These are phyloP conservation scores for Drosophila robusta DNA, from an alignment of 2,888 invertebrate species.

Conservation along the genomic window DNA sequence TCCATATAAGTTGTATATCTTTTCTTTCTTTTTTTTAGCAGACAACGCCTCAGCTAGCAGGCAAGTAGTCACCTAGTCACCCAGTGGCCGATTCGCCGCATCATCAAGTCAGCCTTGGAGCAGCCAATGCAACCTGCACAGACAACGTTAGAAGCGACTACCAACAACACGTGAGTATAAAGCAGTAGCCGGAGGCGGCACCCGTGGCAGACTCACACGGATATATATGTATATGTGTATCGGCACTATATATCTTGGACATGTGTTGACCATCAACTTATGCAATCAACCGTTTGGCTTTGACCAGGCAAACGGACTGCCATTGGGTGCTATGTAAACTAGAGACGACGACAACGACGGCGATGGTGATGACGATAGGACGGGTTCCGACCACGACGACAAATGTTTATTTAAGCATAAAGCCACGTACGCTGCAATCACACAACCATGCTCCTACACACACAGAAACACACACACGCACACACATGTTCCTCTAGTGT, in stretches of 20 bases:
- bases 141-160: constrained; percentile 69
- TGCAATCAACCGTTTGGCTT: constrained; percentile 81
- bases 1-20: constrained; percentile 11
- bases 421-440: constrained; percentile 69
- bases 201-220: constrained; percentile 1
- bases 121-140: constrained; percentile 75
- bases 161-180: constrained; percentile 68
- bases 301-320: constrained; percentile 70
- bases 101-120: constrained; percentile 49
- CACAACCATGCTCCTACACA: constrained; percentile 33
- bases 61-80: constrained; percentile 27
- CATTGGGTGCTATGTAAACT: constrained; percentile 74
- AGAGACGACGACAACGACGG: constrained; percentile 15
- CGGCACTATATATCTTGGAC: constrained; percentile 71
- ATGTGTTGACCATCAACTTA: constrained; percentile 80
- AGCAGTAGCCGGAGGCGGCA: constrained; percentile 20
- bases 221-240: constrained; percentile 31
- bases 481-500: constrained; percentile 12
- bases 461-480: constrained; percentile 24
- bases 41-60: constrained; percentile 29
- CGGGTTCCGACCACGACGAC: constrained; percentile 41
- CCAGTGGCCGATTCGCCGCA: constrained; percentile 12
- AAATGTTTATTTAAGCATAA: constrained; percentile 80
- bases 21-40: constrained; percentile 16
- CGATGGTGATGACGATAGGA: constrained; percentile 8